Percentiles rank a stretch among this genome's conserved stretches.
Conservation (phyloP, 2,113 vertebrate genomes). For the Tonatia bakeri region DNA sequence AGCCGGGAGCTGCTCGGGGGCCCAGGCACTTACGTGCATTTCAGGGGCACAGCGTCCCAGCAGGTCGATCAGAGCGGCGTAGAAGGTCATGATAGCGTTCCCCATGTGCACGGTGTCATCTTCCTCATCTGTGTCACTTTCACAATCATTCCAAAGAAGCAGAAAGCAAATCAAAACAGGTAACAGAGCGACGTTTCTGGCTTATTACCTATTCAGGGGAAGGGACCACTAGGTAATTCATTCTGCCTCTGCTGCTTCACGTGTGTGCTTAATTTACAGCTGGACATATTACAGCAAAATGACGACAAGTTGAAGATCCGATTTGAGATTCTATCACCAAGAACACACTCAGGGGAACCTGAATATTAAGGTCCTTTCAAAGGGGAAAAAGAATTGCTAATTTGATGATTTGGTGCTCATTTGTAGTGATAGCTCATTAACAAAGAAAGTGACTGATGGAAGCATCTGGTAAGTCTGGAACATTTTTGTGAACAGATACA, state of each 20-base stretch:
- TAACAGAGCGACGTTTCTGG: neutral
- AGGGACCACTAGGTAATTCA: neutral
- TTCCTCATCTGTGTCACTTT: conserved; percentile 87
- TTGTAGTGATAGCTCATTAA: neutral
- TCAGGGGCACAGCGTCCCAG: conserved; percentile 96
- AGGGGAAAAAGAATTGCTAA: neutral
- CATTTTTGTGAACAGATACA: neutral
- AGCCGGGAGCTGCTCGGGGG: accelerated
- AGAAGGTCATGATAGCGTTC: conserved; percentile 98
- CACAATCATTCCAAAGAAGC: conserved; percentile 40
- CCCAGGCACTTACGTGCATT: conserved; percentile 90
- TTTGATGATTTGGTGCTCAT: neutral
- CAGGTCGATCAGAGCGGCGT: conserved; percentile 94
- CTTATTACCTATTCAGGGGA: neutral
- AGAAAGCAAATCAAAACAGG: conserved; percentile 41
- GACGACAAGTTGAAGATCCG: neutral
- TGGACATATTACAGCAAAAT: neutral
- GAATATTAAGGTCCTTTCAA: neutral
- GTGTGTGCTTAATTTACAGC: neutral
- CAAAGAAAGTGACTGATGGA: neutral
- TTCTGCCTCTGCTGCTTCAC: neutral
- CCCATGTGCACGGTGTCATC: conserved; percentile 97
- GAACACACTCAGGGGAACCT: neutral
- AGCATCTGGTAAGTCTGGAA: neutral
- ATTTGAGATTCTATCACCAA: neutral